Evolutionary conservation across 2,888 invertebrate species (phyloP), one percentile per base, ranked within the genome.

Genomic region (Plagiodera versicolora): DNA sequence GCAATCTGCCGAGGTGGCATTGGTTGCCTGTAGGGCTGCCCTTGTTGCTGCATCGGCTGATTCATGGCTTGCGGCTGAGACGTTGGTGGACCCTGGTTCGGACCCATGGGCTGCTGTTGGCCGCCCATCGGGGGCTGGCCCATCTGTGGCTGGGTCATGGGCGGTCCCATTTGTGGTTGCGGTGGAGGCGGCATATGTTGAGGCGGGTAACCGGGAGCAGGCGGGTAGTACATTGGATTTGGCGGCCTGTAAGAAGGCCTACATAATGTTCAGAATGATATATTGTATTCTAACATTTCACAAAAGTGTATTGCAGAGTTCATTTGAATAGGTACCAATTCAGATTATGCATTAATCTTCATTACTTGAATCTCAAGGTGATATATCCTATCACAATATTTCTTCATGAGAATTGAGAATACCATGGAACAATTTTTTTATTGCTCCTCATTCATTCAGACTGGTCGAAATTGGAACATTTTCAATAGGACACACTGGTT

Each of bases 151-250:
- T 74, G 81, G 11, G 53, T 62, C 63, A 72, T 58, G 1, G 76
- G 78, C 14, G 81, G 81, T 51, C 70, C 81, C 80, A 9, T 79
- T 71, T 78, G 81, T 76, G 18, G 80, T 73, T 55, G 72, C 1
- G 67, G 71, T 5, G 73, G 74, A 2, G 74, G 72, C 69, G 74
- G 73, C 70, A 72, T 70, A 67, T 81, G 83, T 24, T 79, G 79
- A 10, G 77, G 73, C 1, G 80, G 79, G 66, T 84, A 86, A 75
- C 74, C 75, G 1, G 77, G 76, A 0, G 75, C 71, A 3, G 78
- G 77, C 1, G 78, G 78, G 64, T 78, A 79, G 61, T 77, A 79
- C 72, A 78, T 76, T 0, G 75, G 76, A 63, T 71, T 74, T 44
- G 75, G 75, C 20, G 77, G 74, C 56, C 76, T 76, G 66, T 53